Conservation (phyloP, 1,140 invertebrate species). For the Coelopa frigida region DNA sequence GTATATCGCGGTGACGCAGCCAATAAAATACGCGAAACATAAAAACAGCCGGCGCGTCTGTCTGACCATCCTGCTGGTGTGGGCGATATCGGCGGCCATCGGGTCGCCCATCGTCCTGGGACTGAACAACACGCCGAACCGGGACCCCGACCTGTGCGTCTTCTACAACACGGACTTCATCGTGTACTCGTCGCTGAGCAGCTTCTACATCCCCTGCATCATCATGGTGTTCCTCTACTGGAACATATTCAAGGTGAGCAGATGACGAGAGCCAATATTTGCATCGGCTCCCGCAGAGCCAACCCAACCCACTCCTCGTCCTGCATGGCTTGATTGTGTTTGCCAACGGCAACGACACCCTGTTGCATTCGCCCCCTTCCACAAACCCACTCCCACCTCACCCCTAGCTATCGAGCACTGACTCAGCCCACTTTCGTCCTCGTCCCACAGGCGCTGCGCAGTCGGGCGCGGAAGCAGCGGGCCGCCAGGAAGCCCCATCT, state of each 20-base stretch:
- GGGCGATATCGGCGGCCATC: constrained; percentile 92
- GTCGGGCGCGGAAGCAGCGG: constrained; percentile 72
- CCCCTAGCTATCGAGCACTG: background rate
- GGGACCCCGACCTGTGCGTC: constrained; percentile 72
- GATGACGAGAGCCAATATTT: background rate
- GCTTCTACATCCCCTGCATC: constrained; percentile 98
- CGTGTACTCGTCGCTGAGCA: constrained; percentile 93
- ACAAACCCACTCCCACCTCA: too few species aligned
- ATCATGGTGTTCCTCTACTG: constrained; percentile 99
- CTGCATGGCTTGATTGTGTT: background rate
- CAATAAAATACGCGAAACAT: constrained; percentile 98
- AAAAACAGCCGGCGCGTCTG: constrained; percentile 93
- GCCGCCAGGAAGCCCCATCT: constrained; percentile 66
- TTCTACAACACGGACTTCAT: constrained; percentile 99
- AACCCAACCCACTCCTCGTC: background rate
- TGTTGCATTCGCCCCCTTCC: too few species aligned
- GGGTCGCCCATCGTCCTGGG: constrained; percentile 96
- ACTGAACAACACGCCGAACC: constrained; percentile 80
- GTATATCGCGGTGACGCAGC: constrained; percentile 97
- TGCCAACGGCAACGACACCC: background rate
- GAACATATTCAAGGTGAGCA: constrained; percentile 88
- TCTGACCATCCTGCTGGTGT: constrained; percentile 92
- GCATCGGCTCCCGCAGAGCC: background rate
- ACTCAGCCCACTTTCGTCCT: background rate
- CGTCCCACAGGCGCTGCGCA: constrained; percentile 56